These are phyloP conservation scores for Siderastrea siderea DNA, from an alignment of 92 coral and sea anemone genomes.

Conservation along the genomic window DNA sequence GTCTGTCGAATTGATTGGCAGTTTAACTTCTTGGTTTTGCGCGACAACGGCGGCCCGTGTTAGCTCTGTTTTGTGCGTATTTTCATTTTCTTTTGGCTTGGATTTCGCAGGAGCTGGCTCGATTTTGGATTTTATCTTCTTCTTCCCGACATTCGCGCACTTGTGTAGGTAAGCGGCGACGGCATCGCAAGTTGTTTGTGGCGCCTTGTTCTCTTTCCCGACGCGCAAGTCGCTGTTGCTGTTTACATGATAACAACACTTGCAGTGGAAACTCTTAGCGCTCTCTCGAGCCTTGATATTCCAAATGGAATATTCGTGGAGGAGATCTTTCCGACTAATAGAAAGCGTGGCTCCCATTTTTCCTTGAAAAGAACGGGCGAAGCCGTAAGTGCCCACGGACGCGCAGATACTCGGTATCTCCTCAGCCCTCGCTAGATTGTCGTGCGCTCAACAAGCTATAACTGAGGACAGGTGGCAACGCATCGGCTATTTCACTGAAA, in stretches of 20 bases:
- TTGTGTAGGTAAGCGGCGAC: slow-evolving; percentile 96
- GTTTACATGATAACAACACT: slow-evolving; percentile 84
- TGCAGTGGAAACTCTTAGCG: slow-evolving; percentile 81
- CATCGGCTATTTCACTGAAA: slow-evolving; percentile 75
- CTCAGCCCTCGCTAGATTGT: slow-evolving; percentile 21
- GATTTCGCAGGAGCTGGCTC: slow-evolving; percentile 83
- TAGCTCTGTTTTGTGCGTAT: slow-evolving; percentile 38
- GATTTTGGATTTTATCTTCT: slow-evolving; percentile 90
- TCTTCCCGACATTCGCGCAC: slow-evolving; percentile 95
- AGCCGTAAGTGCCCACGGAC: slow-evolving; percentile 17
- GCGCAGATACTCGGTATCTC: slow-evolving; percentile 43
- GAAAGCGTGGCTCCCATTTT: slow-evolving; percentile 96
- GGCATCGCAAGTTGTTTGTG: slow-evolving; percentile 84
- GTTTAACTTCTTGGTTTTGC: slow-evolving; percentile 48
- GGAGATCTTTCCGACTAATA: slow-evolving; percentile 80
- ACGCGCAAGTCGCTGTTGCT: slow-evolving; percentile 51
- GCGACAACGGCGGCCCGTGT: slow-evolving; percentile 2
- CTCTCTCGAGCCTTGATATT: slow-evolving; percentile 85
- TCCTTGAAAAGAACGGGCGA: slow-evolving; percentile 24
- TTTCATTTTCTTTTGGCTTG: slow-evolving; percentile 56
- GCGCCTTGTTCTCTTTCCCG: slow-evolving; percentile 86
- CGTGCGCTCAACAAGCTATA: slow-evolving; percentile 76
- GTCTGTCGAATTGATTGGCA: slow-evolving; percentile 62
- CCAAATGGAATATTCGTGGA: slow-evolving; percentile 89
- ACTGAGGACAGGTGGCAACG: slow-evolving; percentile 83